Conservation (phyloP, 2,888 invertebrate genomes). For the Cynaeus angustus region DNA sequence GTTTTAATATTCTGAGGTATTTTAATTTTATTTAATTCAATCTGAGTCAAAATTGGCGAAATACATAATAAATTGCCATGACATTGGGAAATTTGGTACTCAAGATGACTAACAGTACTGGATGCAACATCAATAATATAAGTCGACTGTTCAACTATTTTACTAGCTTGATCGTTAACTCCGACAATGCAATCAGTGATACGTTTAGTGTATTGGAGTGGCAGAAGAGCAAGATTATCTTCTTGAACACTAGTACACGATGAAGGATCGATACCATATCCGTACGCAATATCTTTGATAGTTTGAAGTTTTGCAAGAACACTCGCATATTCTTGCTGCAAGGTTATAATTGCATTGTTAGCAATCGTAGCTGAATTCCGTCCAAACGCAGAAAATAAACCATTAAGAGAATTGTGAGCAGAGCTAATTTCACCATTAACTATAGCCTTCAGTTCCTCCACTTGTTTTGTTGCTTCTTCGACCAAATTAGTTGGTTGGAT, state of each 20-base stretch:
- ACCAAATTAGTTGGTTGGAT: constrained; percentile 2
- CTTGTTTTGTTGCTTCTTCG: neutral
- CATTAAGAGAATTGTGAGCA: neutral
- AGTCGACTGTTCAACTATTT: neutral
- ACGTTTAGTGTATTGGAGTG: neutral
- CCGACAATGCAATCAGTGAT: constrained; percentile 2
- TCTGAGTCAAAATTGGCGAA: constrained; percentile 8
- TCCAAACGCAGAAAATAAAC: too few relatives aligned
- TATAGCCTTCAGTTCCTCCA: neutral
- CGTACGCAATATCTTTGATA: constrained; percentile 20
- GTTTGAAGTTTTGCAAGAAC: constrained; percentile 1
- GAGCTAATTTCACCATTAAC: neutral
- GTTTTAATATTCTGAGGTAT: neutral
- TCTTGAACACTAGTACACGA: constrained; percentile 10
- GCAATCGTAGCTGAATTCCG: too few relatives aligned
- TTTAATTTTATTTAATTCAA: constrained; percentile 3
- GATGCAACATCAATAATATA: constrained; percentile 19
- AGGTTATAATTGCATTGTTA: neutral
- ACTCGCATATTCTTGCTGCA: constrained; percentile 8
- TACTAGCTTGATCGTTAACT: neutral
- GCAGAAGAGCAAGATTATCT: neutral
- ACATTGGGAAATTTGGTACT: constrained; percentile 1
- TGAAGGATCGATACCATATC: constrained; percentile 12
- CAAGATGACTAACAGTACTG: neutral
- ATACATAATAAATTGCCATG: neutral